Evolutionary conservation across 2,113 vertebrate species (phyloP), one percentile per base, ranked within the genome.

Genomic region (Steatornis caripensis): DNA sequence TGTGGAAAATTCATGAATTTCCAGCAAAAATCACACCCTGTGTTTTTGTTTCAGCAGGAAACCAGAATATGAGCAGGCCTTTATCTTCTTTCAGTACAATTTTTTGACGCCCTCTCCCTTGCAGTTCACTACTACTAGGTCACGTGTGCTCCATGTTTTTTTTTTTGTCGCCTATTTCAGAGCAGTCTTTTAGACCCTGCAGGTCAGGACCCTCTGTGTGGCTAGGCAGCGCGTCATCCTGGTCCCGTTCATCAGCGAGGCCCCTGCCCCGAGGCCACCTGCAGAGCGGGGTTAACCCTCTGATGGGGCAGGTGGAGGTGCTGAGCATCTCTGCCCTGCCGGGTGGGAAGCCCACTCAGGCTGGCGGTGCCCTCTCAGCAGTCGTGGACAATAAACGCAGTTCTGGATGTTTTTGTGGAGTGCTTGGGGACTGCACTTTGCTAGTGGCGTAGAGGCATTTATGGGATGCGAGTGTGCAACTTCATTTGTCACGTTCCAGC

Each of bases 1-100:
- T 62, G 88, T 20, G 39, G 94, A 85, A 97, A 95, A 93, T 90
- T 87, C 97, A 97, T 95, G 92, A 92, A 97, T 95, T 96, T 89
- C 84, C 95, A 97, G 87, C 53, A 89, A 96, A 96, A 93, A 89
- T 83, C 78, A 78, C 27, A 18, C 84, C 86, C 83, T 60, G 55
- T 85, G 78, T 92, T 54, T 94, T 96, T 95, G 84, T 65, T 96
- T 84, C 55, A 7, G 57, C 71, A 46, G 41, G 61, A 92, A 96
- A 80, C 55, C 64, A 77, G 93, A 57, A 74, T 8, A 58, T 3
- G 23, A 93, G 18, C 30, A 62, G 27, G 19, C 26, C 91, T 87
- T 78, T 49, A 26, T 84, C 57, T 81, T 81, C 43, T 89, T 71
- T 66, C 43, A 57, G 21, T 39, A 65, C 18, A 60, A 30, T 45